Conservation (phyloP, 92 coral and sea anemone genomes). For the Palythoa caribaeorum region DNA sequence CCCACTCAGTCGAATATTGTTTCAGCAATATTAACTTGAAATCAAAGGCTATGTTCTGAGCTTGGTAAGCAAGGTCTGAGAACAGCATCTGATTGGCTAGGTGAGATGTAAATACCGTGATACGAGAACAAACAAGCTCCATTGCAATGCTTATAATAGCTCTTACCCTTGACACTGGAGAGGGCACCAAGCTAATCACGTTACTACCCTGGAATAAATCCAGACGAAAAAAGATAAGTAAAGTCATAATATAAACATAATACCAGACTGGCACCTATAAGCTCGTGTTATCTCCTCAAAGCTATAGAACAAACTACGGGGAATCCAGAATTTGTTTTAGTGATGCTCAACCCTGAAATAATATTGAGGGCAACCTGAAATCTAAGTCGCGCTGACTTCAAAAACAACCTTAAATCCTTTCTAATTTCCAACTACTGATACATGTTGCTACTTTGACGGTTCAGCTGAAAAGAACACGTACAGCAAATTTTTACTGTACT, state of each 20-base stretch:
- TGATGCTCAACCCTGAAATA: too few species aligned
- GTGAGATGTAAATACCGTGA: constrained; percentile 55
- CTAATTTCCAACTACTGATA: too few species aligned
- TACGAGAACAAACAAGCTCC: constrained; percentile 58
- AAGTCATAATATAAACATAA: background rate
- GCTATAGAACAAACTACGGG: too few species aligned
- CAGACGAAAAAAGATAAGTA: background rate
- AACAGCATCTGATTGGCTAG: background rate
- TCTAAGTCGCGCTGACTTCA: too few species aligned
- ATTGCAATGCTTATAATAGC: constrained; percentile 58
- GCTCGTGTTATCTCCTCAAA: background rate
- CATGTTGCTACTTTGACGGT: too few species aligned
- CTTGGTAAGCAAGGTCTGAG: constrained; percentile 31
- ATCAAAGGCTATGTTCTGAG: constrained; percentile 15
- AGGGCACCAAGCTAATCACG: constrained; percentile 51
- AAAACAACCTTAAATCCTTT: too few species aligned
- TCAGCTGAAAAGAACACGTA: too few species aligned
- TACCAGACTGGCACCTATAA: background rate
- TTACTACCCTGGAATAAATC: constrained; percentile 25
- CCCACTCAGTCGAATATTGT: constrained; percentile 9
- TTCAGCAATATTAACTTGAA: constrained; percentile 32
- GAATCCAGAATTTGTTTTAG: too few species aligned
- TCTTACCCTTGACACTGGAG: constrained; percentile 40
- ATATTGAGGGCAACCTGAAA: too few species aligned
- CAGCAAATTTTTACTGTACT: too few species aligned